phyloP scores from a whole-genome alignment of 2,113 vertebrate genomes.

The Gallinago paraguaiae region DNA sequence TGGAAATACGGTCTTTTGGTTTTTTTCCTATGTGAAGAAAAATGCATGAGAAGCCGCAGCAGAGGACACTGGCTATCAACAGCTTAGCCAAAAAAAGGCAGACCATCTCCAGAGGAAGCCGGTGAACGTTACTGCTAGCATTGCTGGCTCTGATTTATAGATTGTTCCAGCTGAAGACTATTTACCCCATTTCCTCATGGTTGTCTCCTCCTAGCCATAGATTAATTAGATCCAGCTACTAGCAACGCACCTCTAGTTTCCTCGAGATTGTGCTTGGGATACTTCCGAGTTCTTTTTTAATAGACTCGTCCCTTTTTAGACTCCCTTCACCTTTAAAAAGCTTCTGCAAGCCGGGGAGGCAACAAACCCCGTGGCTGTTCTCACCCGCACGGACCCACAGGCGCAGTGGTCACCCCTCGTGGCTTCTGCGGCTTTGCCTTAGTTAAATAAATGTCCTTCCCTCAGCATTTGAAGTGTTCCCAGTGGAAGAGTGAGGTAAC shows the following conservation, averaged over 20 bases:
- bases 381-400: fast-evolving
- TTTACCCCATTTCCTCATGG: conserved; percentile 20
- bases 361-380: neutral
- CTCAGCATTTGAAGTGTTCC: conserved; percentile 3
- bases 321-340: neutral
- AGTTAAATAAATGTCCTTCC: conserved; percentile 40
- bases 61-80: neutral
- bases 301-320: neutral
- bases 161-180: conserved; percentile 1
- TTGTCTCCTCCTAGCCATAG: neutral
- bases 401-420: neutral
- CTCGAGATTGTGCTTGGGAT: neutral
- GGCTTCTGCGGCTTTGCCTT: neutral
- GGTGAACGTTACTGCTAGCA: neutral
- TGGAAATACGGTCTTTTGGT: fast-evolving
- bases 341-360: neutral
- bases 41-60: neutral
- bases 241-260: neutral
- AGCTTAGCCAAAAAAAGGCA: neutral
- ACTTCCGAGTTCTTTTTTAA: neutral
- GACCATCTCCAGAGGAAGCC: neutral
- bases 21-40: neutral
- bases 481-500: conserved; percentile 9
- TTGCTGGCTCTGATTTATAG: neutral
- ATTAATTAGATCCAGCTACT: conserved; percentile 27